phyloP scores from a whole-genome alignment of 1,140 invertebrate species.

The Megalonaias nervosa region DNA sequence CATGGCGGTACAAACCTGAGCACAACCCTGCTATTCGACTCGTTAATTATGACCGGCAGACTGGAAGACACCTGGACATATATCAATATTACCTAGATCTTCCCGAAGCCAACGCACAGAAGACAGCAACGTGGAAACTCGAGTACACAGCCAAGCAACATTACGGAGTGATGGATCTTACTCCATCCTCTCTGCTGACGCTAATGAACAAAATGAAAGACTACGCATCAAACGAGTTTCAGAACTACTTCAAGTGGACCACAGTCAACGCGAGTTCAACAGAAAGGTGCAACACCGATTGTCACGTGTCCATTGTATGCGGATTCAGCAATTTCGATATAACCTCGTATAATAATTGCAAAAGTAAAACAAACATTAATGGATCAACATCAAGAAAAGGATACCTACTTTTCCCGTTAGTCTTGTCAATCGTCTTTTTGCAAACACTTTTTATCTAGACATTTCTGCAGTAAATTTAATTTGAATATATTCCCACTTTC shows the following conservation, averaged over 20 bases:
- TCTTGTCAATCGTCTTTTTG: too few relatives aligned
- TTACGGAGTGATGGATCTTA: not conserved
- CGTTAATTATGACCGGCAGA: constrained; percentile 88
- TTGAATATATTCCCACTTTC: too few relatives aligned
- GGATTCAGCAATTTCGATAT: constrained; percentile 2
- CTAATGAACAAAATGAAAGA: not conserved
- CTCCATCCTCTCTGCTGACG: not conserved
- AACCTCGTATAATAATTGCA: not conserved
- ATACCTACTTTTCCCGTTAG: too few relatives aligned
- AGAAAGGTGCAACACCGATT: constrained; percentile 1
- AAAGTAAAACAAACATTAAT: too few relatives aligned
- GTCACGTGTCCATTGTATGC: constrained; percentile 9
- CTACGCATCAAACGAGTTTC: not conserved
- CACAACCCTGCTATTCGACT: constrained; percentile 86
- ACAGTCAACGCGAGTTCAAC: constrained; percentile 4
- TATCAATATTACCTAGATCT: constrained; percentile 90
- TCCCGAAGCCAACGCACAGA: constrained; percentile 79
- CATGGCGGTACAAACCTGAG: not conserved
- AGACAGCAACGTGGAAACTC: constrained; percentile 81
- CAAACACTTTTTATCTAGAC: too few relatives aligned
- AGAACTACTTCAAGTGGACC: constrained; percentile 16
- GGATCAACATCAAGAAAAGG: too few relatives aligned
- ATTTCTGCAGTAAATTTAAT: too few relatives aligned
- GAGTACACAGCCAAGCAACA: constrained; percentile 76
- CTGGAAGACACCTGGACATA: constrained; percentile 88